phyloP scores from a whole-genome alignment of 2,113 vertebrate species.

The Ariopsis seemanni region DNA sequence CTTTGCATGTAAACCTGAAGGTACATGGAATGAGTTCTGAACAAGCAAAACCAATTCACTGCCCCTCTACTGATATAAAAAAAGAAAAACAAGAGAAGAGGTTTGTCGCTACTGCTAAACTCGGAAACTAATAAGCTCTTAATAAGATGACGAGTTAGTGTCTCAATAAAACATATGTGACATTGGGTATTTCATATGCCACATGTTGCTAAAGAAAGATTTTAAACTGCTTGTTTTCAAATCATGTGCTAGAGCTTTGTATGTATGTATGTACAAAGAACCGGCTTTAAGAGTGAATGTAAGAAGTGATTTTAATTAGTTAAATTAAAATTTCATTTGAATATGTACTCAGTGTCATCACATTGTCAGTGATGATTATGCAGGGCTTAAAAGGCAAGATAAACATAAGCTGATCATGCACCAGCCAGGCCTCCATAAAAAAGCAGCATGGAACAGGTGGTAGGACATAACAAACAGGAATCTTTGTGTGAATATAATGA shows the following conservation, averaged over 20 bases:
- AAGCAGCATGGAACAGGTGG: not conserved
- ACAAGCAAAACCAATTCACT: not conserved
- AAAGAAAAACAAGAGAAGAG: not conserved
- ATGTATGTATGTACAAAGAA: not conserved
- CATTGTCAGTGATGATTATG: not conserved
- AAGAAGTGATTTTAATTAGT: not conserved
- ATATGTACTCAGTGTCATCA: not conserved
- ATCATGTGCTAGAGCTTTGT: not conserved
- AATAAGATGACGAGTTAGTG: not conserved
- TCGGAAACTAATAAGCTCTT: not conserved
- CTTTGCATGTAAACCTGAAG: slow-evolving; percentile 6
- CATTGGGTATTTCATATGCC: not conserved
- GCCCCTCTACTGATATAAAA: too few relatives aligned
- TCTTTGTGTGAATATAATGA: slow-evolving; percentile 25
- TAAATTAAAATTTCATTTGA: not conserved
- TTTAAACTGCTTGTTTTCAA: not conserved
- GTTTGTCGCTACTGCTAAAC: not conserved
- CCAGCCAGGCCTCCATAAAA: not conserved
- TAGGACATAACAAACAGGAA: not conserved
- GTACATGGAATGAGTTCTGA: not conserved
- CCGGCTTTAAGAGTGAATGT: not conserved
- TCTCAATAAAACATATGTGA: not conserved
- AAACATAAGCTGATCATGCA: not conserved
- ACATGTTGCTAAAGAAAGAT: not conserved
- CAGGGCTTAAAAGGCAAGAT: not conserved